Evolutionary conservation across 2,888 invertebrate species (phyloP), one percentile per base, ranked within the genome.

Genomic region (Eueremaeus valkanovi): DNA sequence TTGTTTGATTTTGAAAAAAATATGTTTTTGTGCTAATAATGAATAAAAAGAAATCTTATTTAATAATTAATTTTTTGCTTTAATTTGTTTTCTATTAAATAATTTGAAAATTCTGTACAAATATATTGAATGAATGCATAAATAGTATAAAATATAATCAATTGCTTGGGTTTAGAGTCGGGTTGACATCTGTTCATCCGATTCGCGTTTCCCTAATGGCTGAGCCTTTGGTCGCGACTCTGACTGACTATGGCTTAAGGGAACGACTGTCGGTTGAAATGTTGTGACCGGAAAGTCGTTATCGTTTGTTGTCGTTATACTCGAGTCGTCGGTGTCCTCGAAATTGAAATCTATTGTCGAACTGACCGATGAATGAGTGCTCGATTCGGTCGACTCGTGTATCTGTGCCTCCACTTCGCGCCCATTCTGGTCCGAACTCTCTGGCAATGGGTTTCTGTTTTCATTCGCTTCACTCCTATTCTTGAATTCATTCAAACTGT

Each of bases 261-360:
- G 16, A 16, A 58, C 18, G 16, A 58, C 16, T 40, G 66, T 66
- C 8, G 66, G 66, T 21, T 66, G 66, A 31, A 66, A 33, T 36
- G 66, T 66, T 31, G 36, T 40, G 21, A 66, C 24, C 1, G 66
- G 66, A 66, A 66, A 66, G 11, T 40, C 66, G 2, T 9, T 33
- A 21, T 33, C 31, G 13, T 33, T 31, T 33, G 18, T 31, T n/a
- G n/a, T n/a, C n/a, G n/a, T n/a, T n/a, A n/a, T n/a, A 3, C 21
- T 40, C 8, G 36, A 36, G 1, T 40, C 66, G n/a, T 66, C 40
- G 21, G 21, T 40, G 5, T 36, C 11, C 2, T 66, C 36, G 9
- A 66, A 66, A 40, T 66, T 66, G 40, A 66, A 66, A 16, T 66
- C 66, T 40, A 66, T 66, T 1, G n/a, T 66, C 9, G 66, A 66